Conservation (phyloP, 1,140 invertebrate species). For the Tetragnatha versicolor region DNA sequence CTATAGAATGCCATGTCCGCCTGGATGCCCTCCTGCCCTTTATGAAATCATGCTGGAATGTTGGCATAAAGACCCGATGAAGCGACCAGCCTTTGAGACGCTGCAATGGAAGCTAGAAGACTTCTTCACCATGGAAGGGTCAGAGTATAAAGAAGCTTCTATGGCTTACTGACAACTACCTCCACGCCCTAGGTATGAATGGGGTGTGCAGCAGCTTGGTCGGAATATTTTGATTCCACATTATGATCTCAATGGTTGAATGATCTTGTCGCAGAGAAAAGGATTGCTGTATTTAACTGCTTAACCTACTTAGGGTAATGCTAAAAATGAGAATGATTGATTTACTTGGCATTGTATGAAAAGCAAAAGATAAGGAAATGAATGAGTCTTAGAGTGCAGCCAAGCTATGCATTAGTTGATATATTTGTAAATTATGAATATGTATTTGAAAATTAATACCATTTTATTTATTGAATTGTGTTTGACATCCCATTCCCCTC, state of each 20-base stretch:
- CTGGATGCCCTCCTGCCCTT: conserved; percentile 85
- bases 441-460: conserved; percentile 2
- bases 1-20: conserved; percentile 98
- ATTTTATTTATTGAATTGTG: conserved; percentile 28
- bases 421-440: conserved; percentile 28
- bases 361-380: conserved; percentile 13
- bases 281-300: too few species aligned
- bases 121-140: conserved; percentile 98
- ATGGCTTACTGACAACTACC: conserved; percentile 56
- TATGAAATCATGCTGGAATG: conserved; percentile 99
- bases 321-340: background rate
- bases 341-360: background rate
- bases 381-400: conserved; percentile 24
- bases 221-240: conserved; percentile 49
- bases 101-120: conserved; percentile 99
- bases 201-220: conserved; percentile 46
- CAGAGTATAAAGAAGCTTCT: conserved; percentile 99
- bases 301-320: too few species aligned
- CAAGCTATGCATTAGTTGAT: conserved; percentile 19
- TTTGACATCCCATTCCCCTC: conserved; percentile 24
- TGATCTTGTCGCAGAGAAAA: background rate
- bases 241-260: conserved; percentile 53
- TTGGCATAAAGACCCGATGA: conserved; percentile 98
- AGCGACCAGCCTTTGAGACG: conserved; percentile 98
- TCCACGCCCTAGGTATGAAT: conserved; percentile 53